phyloP scores from a whole-genome alignment of 2,113 vertebrate species.

The Scophthalmus maximus region DNA sequence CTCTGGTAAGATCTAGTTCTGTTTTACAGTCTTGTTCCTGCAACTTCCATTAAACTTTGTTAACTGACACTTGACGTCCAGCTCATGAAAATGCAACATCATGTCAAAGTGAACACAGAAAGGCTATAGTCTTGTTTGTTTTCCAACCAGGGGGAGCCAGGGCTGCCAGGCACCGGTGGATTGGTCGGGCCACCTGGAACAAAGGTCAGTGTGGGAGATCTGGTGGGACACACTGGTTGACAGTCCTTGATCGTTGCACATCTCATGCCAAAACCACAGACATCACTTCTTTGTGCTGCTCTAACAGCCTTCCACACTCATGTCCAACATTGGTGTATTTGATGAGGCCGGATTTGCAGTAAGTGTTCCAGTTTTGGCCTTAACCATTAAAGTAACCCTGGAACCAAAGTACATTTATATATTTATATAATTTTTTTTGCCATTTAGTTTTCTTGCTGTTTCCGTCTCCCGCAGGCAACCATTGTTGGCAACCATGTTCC shows the following conservation, averaged over 20 bases:
- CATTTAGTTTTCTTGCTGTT: neutral
- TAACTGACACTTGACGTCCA: neutral
- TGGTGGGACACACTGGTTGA: neutral
- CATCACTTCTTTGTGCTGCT: neutral
- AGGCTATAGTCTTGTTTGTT: slow-evolving; percentile 39
- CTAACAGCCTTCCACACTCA: neutral
- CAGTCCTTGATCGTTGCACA: neutral
- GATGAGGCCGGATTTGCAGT: too few relatives aligned
- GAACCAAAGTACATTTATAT: neutral
- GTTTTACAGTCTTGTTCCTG: neutral
- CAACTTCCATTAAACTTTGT: too few relatives aligned
- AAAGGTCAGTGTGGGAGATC: slow-evolving; percentile 66
- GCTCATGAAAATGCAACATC: neutral
- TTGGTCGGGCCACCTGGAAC: slow-evolving; percentile 57
- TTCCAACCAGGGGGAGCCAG: slow-evolving; percentile 71
- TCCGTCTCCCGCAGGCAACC: neutral
- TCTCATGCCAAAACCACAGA: neutral
- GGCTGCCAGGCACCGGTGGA: slow-evolving; percentile 61
- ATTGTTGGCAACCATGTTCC: too few relatives aligned
- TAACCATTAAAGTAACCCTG: neutral
- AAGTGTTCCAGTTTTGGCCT: too few relatives aligned
- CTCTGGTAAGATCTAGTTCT: slow-evolving; percentile 61
- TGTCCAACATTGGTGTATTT: neutral
- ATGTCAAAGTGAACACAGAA: slow-evolving; percentile 14
- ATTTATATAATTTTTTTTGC: too few relatives aligned